Evolutionary conservation across 2,797 vertebrate species (phyloP).

Genomic region (Phyllotis vaccarum): DNA sequence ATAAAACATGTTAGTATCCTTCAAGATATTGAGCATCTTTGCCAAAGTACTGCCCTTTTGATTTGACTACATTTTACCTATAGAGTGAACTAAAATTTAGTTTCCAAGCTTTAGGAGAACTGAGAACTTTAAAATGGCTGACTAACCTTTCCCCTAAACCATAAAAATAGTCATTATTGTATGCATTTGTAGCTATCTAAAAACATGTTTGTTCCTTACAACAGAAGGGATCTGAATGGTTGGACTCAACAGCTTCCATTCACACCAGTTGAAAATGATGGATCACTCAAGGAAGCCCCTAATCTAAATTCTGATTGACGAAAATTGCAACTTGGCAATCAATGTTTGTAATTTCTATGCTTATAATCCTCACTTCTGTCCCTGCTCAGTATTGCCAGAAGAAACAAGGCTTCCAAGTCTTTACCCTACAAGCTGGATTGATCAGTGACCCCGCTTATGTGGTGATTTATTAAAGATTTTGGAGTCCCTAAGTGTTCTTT

Average conservation of each 20-base stretch:
- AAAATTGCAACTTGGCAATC: neutral
- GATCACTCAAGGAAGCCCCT: neutral
- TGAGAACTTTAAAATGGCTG: neutral
- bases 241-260: neutral
- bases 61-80: neutral
- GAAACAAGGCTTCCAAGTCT: neutral
- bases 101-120: neutral
- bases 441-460: neutral
- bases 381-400: neutral
- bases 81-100: neutral
- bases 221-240: neutral
- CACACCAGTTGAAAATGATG: neutral
- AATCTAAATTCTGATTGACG: neutral
- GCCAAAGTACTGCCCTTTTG: neutral
- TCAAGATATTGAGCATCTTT: neutral
- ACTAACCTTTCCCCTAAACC: neutral
- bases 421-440: too few species aligned
- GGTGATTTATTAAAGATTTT: neutral
- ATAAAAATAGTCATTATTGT: neutral
- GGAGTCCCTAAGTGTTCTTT: neutral
- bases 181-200: neutral
- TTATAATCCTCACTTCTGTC: neutral
- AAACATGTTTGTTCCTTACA: neutral
- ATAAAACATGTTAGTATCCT: neutral
- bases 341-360: neutral